Base-by-base conservation (phyloP, 2,888 invertebrate genomes). In the Pemphredon lugubris region DNA sequence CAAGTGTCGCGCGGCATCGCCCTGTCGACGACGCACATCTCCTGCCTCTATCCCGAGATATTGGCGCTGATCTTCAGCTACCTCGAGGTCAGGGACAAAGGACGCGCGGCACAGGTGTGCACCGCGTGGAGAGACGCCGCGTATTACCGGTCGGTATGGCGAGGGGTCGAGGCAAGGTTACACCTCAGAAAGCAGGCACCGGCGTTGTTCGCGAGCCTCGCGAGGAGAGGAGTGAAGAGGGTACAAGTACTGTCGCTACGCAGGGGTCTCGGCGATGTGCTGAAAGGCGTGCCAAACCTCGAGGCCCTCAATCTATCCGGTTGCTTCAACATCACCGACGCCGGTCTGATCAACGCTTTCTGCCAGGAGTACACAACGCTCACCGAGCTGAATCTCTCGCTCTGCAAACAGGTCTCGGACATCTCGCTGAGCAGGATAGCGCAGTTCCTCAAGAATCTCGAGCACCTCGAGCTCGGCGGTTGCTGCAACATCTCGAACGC, bases 391-490 rank as follows among this genome's bases (percentile, higher is more conserved):
- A 96, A 98, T 90, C 92, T 98, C 57, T 97, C 97, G 45, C 91
- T 98, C 65, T 98, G 98, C 91, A 98, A 98, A 90, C 97, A 97
- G 91, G 95, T 98, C 69, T 96, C 97, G n/a, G 98, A 98, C 90
- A 94, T 94, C 23, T 96, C 96, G 54, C 92, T 98, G 21, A 94
- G 95, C 14, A 92, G 95, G 85, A 97, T 98, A 90, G 95, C 96
- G 42, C 95, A 96, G 88, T 94, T 94, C 84, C 91, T 97, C 50
- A 95, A 94, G 90, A 97, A 96, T 90, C 92, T 98, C 67, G 96
- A 97, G 87, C 94, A 94, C 26, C 91, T 98, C 55, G 97, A 98
- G 85, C 91, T 98, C 54, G 97, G 97, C 13, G 98, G 98, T 1
- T 98, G 98, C 90, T 94, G 95, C 87, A 96, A 96, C 89, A 94